Conservation (phyloP, 1,140 invertebrate species). For the Drosophila teissieri region DNA sequence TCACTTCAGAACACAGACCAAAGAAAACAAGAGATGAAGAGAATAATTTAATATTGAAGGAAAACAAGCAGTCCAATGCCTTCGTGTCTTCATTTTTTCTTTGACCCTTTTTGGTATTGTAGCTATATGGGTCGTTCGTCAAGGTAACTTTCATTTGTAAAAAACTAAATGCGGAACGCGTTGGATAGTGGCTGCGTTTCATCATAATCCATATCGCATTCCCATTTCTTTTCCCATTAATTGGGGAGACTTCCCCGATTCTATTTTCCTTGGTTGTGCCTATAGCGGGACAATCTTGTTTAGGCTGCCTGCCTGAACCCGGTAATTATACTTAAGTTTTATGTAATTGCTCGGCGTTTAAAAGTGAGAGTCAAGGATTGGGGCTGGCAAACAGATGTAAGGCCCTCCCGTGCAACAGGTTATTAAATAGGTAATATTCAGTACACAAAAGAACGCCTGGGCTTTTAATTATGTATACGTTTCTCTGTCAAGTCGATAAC, state of each 20-base stretch:
- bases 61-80: constrained; percentile 29
- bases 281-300: constrained; percentile 42
- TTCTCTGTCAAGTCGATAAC: too few relatives aligned
- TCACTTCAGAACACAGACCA: constrained; percentile 24
- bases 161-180: constrained; percentile 52
- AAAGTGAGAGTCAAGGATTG: constrained; percentile 9
- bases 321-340: constrained; percentile 37
- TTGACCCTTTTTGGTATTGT: constrained; percentile 76
- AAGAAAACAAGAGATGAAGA: constrained; percentile 33
- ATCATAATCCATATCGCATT: constrained; percentile 73
- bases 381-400: constrained; percentile 50
- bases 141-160: constrained; percentile 84
- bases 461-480: too few relatives aligned
- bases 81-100: constrained; percentile 65
- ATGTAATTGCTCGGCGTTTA: constrained; percentile 20
- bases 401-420: not conserved
- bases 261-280: constrained; percentile 64
- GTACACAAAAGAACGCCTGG: too few relatives aligned
- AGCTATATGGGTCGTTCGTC: constrained; percentile 82
- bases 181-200: constrained; percentile 66
- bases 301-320: not conserved
- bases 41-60: constrained; percentile 59
- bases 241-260: not conserved
- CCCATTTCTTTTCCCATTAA: constrained; percentile 19
- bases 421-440: too few relatives aligned